Evolutionary conservation across 2,113 vertebrate species (phyloP).

Genomic region (Saiga tatarica): DNA sequence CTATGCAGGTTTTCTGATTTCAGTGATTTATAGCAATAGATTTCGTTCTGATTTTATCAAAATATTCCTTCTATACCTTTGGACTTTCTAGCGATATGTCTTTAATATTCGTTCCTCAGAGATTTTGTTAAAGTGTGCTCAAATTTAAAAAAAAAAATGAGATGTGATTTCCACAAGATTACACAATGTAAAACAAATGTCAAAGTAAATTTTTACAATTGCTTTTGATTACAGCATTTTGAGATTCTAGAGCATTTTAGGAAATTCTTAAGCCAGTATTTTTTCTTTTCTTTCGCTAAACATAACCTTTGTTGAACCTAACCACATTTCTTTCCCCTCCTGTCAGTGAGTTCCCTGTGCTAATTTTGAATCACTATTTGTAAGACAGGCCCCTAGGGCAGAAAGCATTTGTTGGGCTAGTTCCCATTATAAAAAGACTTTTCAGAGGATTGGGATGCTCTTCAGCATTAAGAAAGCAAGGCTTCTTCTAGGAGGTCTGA

Average conservation of each 20-base stretch:
- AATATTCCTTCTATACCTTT: neutral
- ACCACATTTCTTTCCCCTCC: conserved; percentile 49
- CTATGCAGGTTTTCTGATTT: neutral
- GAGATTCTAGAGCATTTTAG: conserved; percentile 54
- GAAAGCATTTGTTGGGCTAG: conserved; percentile 21
- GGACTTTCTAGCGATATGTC: neutral
- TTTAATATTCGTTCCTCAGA: neutral
- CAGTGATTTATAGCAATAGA: neutral
- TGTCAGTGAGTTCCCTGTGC: conserved; percentile 54
- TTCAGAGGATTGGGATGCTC: neutral
- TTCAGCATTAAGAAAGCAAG: neutral
- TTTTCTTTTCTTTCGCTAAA: conserved; percentile 54
- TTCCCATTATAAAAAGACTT: neutral
- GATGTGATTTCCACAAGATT: conserved; percentile 58
- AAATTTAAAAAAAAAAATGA: conserved; percentile 52
- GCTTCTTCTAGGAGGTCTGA: neutral
- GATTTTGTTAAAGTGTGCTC: conserved; percentile 36
- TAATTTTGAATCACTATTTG: conserved; percentile 56
- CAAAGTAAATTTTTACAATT: conserved; percentile 72
- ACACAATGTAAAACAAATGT: conserved; percentile 72
- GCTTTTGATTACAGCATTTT: conserved; percentile 69
- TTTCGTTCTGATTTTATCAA: conserved; percentile 2
- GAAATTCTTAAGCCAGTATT: conserved; percentile 61
- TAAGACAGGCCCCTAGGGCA: conserved; percentile 45
- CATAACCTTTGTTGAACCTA: conserved; percentile 65